Evolutionary conservation across 2,797 vertebrate species (phyloP), one percentile per base, ranked within the genome.

Genomic region (Sphenodon punctatus): DNA sequence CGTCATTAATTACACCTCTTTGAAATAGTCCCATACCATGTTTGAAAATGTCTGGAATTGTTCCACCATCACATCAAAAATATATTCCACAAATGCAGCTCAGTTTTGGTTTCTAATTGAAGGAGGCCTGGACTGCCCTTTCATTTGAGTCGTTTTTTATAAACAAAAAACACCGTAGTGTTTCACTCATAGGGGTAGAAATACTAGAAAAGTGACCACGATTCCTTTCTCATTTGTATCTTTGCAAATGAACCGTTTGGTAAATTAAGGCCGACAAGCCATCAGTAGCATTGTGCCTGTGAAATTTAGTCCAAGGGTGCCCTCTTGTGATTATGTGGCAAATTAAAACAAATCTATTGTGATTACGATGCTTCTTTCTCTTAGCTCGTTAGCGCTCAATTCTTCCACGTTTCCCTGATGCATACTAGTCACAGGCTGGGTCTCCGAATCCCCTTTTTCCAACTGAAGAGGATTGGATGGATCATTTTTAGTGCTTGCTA

Each of bases 311-410:
- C 61, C 55, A 17, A 88, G 83, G 49, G 80, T 91, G 92, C 92
- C 93, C 91, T 85, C 91, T 93, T 75, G 86, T 90, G 92, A 75
- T 70, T 10, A 67, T 59, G 56, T 61, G 73, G 71, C 6, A 11
- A 39, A 65, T 74, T 32, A 15, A 65, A 59, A 64, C 45, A 23
- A 75, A n/a, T 10, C 51, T 6, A 8, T 14, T 41, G 12, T 17
- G 19, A 64, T 39, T 42, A 27, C 7, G 14, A 25, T 53, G 17
- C 25, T n/a, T 46, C 25, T 68, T 63, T 42, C 27, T 53, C 2
- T 20, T 53, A 30, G 10, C 19, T 65, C 46, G 30, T 67, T 51
- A 22, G 48, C 27, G 4, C 20, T 14, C 4, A 46, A 39, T 38
- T 68, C 17, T 25, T 23, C 49, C 34, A 25, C 7, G 9, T 72